A percentile compares a stretch with the other conserved stretches of the same genome.
phyloP scores from a whole-genome alignment of 2,888 invertebrate genomes.

The Bursaphelenchus okinawaensis region DNA sequence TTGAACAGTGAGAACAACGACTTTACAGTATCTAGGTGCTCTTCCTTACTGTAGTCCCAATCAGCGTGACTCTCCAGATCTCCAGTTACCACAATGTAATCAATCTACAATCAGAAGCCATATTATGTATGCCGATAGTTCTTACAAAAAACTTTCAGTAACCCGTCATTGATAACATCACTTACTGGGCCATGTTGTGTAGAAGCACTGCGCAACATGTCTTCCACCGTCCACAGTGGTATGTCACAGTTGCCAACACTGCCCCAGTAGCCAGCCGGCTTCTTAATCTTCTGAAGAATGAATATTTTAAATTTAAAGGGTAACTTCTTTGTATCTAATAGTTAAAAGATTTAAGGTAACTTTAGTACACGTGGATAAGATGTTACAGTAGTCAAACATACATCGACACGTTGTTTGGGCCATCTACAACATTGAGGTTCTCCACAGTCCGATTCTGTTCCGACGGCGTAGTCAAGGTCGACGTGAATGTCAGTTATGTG shows the following conservation, averaged over 20 bases:
- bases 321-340: too few species aligned
- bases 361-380: too few species aligned
- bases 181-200: conserved; percentile 30
- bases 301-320: neutral
- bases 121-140: too few species aligned
- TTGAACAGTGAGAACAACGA: conserved; percentile 41
- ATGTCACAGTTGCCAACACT: conserved; percentile 44
- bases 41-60: conserved; percentile 41
- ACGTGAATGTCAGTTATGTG: conserved; percentile 49
- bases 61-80: conserved; percentile 46
- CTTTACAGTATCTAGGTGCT: conserved; percentile 34
- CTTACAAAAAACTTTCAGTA: neutral
- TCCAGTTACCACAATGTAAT: conserved; percentile 48
- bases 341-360: too few species aligned
- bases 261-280: conserved; percentile 31
- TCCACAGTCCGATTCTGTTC: conserved; percentile 81
- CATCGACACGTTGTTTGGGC: conserved; percentile 5
- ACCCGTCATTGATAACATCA: neutral
- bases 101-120: conserved; percentile 30
- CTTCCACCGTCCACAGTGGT: conserved; percentile 44
- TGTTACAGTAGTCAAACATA: too few species aligned
- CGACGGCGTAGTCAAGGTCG: conserved; percentile 37
- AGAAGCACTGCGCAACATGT: conserved; percentile 43
- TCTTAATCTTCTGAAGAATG: neutral
- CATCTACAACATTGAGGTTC: conserved; percentile 82